phyloP scores from a whole-genome alignment of 2,888 invertebrate species.

The Pycnomerus fuliginosus region DNA sequence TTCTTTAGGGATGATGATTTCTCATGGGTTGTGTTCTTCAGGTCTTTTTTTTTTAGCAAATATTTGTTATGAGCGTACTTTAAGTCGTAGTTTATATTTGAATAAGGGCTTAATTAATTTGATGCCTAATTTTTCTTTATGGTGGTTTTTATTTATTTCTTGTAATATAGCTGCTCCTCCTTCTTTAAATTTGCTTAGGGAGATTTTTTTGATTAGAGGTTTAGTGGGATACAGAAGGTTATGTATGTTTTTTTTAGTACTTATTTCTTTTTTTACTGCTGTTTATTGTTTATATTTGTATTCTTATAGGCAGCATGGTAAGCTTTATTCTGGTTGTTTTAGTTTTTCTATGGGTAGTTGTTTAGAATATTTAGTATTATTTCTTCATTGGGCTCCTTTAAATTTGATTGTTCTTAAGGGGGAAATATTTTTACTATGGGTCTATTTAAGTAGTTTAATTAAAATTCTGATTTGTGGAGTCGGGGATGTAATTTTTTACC shows the following conservation, averaged over 20 bases:
- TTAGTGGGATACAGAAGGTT: slow-evolving; percentile 56
- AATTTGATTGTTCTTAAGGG: slow-evolving; percentile 62
- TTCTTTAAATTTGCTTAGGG: slow-evolving; percentile 66
- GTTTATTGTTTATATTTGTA: slow-evolving; percentile 66
- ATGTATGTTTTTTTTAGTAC: slow-evolving; percentile 57
- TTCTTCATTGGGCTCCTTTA: slow-evolving; percentile 65
- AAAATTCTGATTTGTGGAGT: slow-evolving; percentile 70
- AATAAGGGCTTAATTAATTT: slow-evolving; percentile 60
- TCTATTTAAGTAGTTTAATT: slow-evolving; percentile 66
- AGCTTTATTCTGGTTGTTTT: too few species aligned
- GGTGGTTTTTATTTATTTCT: slow-evolving; percentile 65
- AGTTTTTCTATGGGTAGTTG: too few species aligned
- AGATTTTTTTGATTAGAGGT: slow-evolving; percentile 65
- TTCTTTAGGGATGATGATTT: slow-evolving; percentile 61
- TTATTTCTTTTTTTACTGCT: slow-evolving; percentile 65
- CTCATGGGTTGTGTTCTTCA: slow-evolving; percentile 67
- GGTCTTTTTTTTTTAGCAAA: slow-evolving; percentile 67
- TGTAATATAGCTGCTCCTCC: slow-evolving; percentile 68
- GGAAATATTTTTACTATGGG: slow-evolving; percentile 56
- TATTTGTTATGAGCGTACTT: slow-evolving; percentile 62
- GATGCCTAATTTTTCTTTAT: slow-evolving; percentile 50
- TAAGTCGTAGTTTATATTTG: slow-evolving; percentile 62
- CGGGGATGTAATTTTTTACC: slow-evolving; percentile 58
- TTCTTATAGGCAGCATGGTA: slow-evolving; percentile 64
- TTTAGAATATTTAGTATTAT: slow-evolving; percentile 63